Conservation (phyloP, 2,113 vertebrate species). For the Symphodus melops region DNA sequence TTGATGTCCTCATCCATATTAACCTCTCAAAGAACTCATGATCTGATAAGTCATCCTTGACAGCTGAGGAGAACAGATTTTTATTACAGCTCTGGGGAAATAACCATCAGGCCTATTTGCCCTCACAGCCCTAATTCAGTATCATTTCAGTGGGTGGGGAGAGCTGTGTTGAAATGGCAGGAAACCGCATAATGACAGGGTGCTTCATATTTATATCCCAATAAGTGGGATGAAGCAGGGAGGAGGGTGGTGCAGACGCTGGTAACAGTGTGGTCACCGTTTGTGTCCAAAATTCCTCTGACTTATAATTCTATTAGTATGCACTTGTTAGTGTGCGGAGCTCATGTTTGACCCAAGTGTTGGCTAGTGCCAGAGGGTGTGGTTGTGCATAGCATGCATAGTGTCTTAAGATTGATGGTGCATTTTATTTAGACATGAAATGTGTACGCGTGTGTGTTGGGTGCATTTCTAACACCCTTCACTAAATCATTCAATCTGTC, state of each 20-base stretch:
- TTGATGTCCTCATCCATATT: conserved; percentile 36
- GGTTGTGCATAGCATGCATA: not conserved
- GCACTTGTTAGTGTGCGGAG: conserved; percentile 21
- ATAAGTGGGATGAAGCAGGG: conserved; percentile 35
- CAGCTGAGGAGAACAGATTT: conserved; percentile 33
- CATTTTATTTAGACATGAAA: conserved; percentile 4
- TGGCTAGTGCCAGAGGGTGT: conserved; percentile 16
- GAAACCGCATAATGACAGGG: conserved; percentile 76
- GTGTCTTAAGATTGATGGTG: not conserved
- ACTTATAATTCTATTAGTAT: conserved; percentile 39
- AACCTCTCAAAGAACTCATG: conserved; percentile 23
- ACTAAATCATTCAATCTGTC: not conserved
- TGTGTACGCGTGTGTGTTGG: conserved; percentile 5
- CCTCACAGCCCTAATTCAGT: conserved; percentile 54
- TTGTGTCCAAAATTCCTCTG: conserved; percentile 42
- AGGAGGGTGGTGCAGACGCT: conserved; percentile 50
- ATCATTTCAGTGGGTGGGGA: conserved; percentile 60
- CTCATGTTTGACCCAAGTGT: not conserved
- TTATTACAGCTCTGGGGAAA: conserved; percentile 57
- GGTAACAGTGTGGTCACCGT: conserved; percentile 51
- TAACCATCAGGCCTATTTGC: conserved; percentile 45
- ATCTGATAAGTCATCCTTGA: conserved; percentile 32
- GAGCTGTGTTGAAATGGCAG: conserved; percentile 59
- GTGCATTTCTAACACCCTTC: not conserved
- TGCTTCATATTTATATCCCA: conserved; percentile 65